Evolutionary conservation across 2,113 vertebrate genomes (phyloP).

Genomic region (Carettochelys insculpta): DNA sequence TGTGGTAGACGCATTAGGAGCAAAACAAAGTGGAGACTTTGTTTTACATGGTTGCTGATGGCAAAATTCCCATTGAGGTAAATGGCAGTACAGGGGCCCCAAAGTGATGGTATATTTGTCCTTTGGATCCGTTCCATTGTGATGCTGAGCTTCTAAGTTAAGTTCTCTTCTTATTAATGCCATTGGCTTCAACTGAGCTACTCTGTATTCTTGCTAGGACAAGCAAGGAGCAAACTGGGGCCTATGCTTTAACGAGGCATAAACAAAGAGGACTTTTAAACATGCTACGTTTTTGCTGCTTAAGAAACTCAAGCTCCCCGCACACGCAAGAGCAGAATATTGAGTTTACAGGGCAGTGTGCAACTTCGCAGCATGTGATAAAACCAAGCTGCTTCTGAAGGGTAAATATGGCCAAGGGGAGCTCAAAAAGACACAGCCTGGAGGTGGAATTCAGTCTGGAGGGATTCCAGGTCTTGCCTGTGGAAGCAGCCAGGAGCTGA

Average conservation of each 20-base stretch:
- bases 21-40: not conserved
- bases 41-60: not conserved
- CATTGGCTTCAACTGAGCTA: not conserved
- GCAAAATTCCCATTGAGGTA: not conserved
- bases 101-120: not conserved
- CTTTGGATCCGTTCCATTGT: not conserved
- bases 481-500: conserved; percentile 50
- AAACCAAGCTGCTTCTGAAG: conserved; percentile 24
- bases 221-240: not conserved
- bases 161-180: not conserved
- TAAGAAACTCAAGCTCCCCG: not conserved
- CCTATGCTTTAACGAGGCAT: not conserved
- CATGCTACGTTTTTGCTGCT: not conserved
- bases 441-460: conserved; percentile 1
- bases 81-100: not conserved
- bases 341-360: conserved; percentile 24
- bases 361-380: conserved; percentile 24
- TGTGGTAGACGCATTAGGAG: not conserved
- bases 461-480: conserved; percentile 36
- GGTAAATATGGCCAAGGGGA: conserved; percentile 24
- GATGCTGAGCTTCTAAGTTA: not conserved
- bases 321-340: not conserved
- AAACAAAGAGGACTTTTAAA: not conserved
- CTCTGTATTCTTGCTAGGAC: not conserved
- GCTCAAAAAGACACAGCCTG: conserved; percentile 10